phyloP scores from a whole-genome alignment of 2,888 invertebrate genomes.

The Eumacrocentrus americanus region DNA sequence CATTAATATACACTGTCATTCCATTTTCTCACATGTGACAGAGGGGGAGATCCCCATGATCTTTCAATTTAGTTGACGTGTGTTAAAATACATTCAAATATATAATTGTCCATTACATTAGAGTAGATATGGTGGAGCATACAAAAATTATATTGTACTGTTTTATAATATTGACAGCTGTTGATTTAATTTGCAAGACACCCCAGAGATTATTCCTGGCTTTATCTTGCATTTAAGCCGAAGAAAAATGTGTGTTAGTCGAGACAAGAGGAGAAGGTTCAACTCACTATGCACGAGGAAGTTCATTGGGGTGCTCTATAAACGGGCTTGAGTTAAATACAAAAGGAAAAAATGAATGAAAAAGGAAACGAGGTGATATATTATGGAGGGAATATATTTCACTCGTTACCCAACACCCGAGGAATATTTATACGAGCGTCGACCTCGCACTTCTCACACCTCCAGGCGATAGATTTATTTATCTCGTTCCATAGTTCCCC shows the following conservation, averaged over 20 bases:
- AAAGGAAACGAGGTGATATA: conserved; percentile 13
- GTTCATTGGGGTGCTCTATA: background rate
- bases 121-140: too few species aligned
- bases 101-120: too few species aligned
- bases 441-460: conserved; percentile 14
- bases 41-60: too few species aligned
- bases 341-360: background rate
- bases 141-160: background rate
- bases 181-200: background rate
- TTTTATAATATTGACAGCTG: background rate
- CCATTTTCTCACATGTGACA: too few species aligned
- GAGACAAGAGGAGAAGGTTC: background rate
- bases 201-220: background rate
- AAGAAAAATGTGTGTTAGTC: background rate
- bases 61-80: too few species aligned
- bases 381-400: conserved; percentile 26
- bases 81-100: too few species aligned
- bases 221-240: too few species aligned
- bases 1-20: too few species aligned
- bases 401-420: conserved; percentile 20
- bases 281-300: conserved; percentile 4
- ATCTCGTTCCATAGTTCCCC: conserved; percentile 12
- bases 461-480: conserved; percentile 13
- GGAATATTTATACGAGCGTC: conserved; percentile 29
- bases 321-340: background rate